These are phyloP conservation scores for Zoanthus sociatus DNA, from an alignment of 92 coral and sea anemone genomes.

Conservation along the genomic window DNA sequence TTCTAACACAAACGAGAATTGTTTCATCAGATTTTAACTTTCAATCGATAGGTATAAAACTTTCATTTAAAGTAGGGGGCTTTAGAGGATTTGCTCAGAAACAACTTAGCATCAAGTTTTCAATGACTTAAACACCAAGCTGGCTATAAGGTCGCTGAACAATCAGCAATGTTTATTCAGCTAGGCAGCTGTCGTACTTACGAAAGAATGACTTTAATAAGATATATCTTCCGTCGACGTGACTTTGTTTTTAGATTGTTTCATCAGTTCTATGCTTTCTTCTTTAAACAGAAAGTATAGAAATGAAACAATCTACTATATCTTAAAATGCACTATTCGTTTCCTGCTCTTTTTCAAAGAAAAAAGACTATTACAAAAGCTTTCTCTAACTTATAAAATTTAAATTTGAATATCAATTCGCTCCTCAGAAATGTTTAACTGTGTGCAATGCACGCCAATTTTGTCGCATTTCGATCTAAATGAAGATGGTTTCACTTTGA, in stretches of 20 bases:
- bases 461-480: conserved; percentile 7
- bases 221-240: conserved; percentile 12
- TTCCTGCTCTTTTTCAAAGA: background rate
- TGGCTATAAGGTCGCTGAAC: conserved; percentile 32
- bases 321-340: background rate
- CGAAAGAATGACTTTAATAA: conserved; percentile 37
- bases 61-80: background rate
- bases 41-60: background rate
- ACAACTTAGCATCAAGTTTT: conserved; percentile 19
- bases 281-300: background rate
- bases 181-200: conserved; percentile 31
- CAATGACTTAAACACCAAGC: conserved; percentile 18
- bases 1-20: conserved; percentile 26
- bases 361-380: conserved; percentile 20
- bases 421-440: conserved; percentile 27
- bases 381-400: conserved; percentile 14
- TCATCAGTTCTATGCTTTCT: background rate
- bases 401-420: background rate
- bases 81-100: conserved; percentile 22
- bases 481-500: background rate
- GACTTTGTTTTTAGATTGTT: conserved; percentile 13
- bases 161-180: conserved; percentile 49
- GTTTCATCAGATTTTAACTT: conserved; percentile 6
- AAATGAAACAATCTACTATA: too few species aligned
- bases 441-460: conserved; percentile 19